phyloP scores from a whole-genome alignment of 2,888 invertebrate species.

The Drosophila subsilvestris region DNA sequence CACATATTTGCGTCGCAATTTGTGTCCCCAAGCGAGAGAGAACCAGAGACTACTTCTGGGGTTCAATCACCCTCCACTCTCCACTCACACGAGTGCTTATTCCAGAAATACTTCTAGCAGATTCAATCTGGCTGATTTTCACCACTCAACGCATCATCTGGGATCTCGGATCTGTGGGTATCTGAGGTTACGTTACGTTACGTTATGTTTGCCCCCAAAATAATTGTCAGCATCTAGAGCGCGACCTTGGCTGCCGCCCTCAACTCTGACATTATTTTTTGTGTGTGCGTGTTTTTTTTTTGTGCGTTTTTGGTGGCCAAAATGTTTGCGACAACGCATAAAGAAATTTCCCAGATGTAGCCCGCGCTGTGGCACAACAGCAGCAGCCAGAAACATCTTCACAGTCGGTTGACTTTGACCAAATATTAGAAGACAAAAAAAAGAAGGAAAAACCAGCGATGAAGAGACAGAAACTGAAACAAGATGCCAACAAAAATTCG shows the following conservation, averaged over 20 bases:
- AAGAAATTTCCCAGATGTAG: conserved; percentile 41
- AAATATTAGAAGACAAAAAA: conserved; percentile 10
- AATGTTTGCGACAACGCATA: conserved; percentile 48
- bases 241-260: conserved; percentile 23
- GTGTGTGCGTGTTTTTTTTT: conserved; percentile 6
- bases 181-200: conserved; percentile 1
- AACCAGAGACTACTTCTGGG: not conserved
- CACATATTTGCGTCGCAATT: conserved; percentile 60
- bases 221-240: conserved; percentile 13
- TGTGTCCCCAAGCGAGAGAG: not conserved
- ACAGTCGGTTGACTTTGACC: conserved; percentile 34
- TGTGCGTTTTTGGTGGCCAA: conserved; percentile 27
- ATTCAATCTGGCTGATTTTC: conserved; percentile 5
- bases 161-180: not conserved
- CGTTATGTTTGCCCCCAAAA: conserved; percentile 1
- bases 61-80: conserved; percentile 22
- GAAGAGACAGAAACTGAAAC: not conserved
- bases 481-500: conserved; percentile 13
- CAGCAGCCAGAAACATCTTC: conserved; percentile 29
- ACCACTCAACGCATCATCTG: not conserved
- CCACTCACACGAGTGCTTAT: not conserved
- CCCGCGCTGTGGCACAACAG: conserved; percentile 6
- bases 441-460: not conserved
- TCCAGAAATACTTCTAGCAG: conserved; percentile 1
- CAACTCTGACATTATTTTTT: conserved; percentile 44